Base-by-base conservation (phyloP, 1,140 invertebrate species). In the Pseudomyrmex gracilis region DNA sequence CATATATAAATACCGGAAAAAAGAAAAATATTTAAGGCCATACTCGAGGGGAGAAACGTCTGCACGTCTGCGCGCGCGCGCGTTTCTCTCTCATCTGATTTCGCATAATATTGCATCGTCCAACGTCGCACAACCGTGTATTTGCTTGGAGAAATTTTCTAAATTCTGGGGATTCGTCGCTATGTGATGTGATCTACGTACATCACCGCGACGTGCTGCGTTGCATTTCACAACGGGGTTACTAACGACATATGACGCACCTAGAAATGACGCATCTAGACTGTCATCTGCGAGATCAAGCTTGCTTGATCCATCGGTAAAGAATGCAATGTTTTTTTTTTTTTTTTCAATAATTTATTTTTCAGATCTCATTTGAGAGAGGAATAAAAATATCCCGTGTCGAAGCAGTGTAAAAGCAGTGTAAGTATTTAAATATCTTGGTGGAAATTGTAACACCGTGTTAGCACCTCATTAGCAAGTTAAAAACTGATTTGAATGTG, bases 21-120 rank as follows among this genome's bases (percentile, higher is more conserved):
- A 63, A 68, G 7, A 34, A 12, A 45, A 53, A 61, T 45, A 49
- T 86, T 87, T 88, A 88, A 88, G 86, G 87, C 87, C 87, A 87
- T 88, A 83, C 86, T 88, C 74, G 70, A 87, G 58, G 73, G 58
- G 71, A 74, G 86, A 80, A 73, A 51, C 13, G 49, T 2, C 49
- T 17, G 15, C 51, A 76, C 71, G 70, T 53, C 55, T 73, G 22
- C 7, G 24, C 22, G 22, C 49, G 22, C 7, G 24, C 22, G 22
- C 49, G 51, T 51, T 57, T 24, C 74, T 78, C 47, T 34, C 64
- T 24, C 74, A 20, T 51, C 22, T 43, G 45, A 12, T 76, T 76
- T 47, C 51, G 64, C 47, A 9, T 22, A 20, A 43, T 15, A 9
- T 51, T 20, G 45, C 9, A 63, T n/a, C 43, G 15, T 63, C 57